Conservation (phyloP, 1,140 invertebrate species). For the Drosophila ogumai region DNA sequence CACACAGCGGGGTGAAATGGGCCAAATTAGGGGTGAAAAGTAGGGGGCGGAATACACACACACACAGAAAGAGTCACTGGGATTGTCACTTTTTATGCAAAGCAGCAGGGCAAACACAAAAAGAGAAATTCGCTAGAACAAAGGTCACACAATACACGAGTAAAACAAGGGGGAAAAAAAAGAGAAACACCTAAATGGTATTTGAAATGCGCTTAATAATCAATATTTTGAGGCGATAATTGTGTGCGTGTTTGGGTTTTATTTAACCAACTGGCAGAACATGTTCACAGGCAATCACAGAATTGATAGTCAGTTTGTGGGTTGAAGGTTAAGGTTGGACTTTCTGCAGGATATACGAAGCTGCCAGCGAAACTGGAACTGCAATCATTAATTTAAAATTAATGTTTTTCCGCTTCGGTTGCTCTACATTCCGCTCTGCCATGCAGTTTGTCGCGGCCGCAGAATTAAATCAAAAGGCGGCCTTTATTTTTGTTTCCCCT, state of each 20-base stretch:
- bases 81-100: constrained; percentile 79
- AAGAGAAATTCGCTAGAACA: constrained; percentile 42
- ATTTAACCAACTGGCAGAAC: constrained; percentile 24
- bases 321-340: background rate
- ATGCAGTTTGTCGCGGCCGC: constrained; percentile 49
- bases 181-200: constrained; percentile 57
- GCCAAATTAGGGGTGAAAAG: constrained; percentile 19
- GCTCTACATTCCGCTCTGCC: constrained; percentile 22
- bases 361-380: background rate
- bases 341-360: background rate
- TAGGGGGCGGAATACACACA: constrained; percentile 15
- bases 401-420: constrained; percentile 13
- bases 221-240: constrained; percentile 80
- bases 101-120: constrained; percentile 49
- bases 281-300: constrained; percentile 17
- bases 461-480: constrained; percentile 74
- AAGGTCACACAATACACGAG: constrained; percentile 28
- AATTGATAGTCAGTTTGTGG: constrained; percentile 9
- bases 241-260: constrained; percentile 69
- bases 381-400: constrained; percentile 42
- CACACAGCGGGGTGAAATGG: constrained; percentile 27
- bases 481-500: constrained; percentile 9
- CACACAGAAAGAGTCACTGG: constrained; percentile 13
- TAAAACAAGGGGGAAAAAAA: constrained; percentile 26
- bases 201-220: constrained; percentile 78